Percentiles rank a stretch among this genome's conserved stretches.
Evolutionary conservation across 2,888 invertebrate species (phyloP).

Genomic region (Drosophila limbata): DNA sequence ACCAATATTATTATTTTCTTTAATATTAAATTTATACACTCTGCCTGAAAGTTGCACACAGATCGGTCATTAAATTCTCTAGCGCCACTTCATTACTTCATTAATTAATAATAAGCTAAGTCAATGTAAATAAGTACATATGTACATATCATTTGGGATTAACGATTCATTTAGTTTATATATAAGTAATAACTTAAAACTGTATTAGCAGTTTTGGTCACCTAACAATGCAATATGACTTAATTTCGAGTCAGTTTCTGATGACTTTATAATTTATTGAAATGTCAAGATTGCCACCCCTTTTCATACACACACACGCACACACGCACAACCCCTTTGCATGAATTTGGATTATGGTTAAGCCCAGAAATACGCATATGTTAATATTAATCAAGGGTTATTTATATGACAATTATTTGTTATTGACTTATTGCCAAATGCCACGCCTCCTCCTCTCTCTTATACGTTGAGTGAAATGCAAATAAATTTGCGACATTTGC

Average conservation of each 20-base stretch:
- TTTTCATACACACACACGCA: slow-evolving; percentile 5
- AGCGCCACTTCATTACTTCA: not conserved
- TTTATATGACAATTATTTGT: slow-evolving; percentile 58
- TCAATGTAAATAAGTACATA: not conserved
- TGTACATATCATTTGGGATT: not conserved
- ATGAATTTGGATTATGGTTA: slow-evolving; percentile 21
- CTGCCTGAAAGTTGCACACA: too few relatives aligned
- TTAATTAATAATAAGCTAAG: not conserved
- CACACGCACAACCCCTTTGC: slow-evolving; percentile 12
- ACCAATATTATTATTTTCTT: not conserved
- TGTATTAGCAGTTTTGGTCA: not conserved
- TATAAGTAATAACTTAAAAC: not conserved
- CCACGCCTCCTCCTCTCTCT: slow-evolving; percentile 39
- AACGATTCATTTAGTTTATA: not conserved
- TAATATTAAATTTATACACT: too few relatives aligned
- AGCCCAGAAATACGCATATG: slow-evolving; percentile 46
- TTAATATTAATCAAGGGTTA: slow-evolving; percentile 50
- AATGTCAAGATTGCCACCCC: slow-evolving; percentile 25
- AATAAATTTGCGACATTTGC: slow-evolving; percentile 60
- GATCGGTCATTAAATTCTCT: too few relatives aligned
- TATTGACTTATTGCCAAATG: slow-evolving; percentile 59
- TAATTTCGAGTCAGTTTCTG: slow-evolving; percentile 13
- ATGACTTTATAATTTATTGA: slow-evolving; percentile 46
- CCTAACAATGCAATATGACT: slow-evolving; percentile 26
- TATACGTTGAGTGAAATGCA: slow-evolving; percentile 39